phyloP scores from a whole-genome alignment of 2,797 vertebrate genomes.

The Danio albolineatus region DNA sequence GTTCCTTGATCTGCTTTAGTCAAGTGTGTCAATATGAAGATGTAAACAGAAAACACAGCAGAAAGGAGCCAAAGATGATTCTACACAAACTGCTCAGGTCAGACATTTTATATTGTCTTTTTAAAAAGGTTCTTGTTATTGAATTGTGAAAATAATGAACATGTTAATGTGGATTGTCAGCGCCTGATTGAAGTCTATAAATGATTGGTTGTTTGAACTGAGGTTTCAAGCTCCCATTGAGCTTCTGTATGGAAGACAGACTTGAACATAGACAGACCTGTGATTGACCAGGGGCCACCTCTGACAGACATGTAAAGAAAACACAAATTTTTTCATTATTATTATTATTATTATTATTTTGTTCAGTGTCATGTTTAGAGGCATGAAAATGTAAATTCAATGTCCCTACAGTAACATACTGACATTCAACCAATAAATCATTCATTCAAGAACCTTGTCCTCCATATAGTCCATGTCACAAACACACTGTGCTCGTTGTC shows the following conservation, averaged over 20 bases:
- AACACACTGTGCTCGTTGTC: no score
- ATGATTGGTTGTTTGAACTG: constrained; percentile 2
- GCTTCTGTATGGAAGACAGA: neutral
- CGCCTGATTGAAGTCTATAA: neutral
- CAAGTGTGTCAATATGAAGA: neutral
- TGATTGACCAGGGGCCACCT: no score
- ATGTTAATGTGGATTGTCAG: constrained; percentile 5
- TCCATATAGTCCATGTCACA: neutral
- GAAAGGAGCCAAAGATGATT: neutral
- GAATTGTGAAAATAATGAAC: neutral
- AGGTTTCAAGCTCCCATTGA: neutral
- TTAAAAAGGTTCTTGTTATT: neutral
- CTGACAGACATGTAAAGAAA: neutral
- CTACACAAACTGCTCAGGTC: neutral
- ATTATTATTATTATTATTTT: no score
- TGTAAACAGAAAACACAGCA: neutral
- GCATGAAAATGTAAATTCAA: no score
- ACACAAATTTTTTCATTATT: no score
- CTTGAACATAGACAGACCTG: no score
- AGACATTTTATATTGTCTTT: neutral
- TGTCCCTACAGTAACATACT: neutral
- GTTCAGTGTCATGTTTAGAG: no score
- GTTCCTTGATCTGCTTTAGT: neutral
- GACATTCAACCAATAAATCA: neutral
- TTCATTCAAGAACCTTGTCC: neutral